These are phyloP conservation scores for Drosophila picticornis DNA, from an alignment of 2,888 invertebrate species.

Conservation along the genomic window DNA sequence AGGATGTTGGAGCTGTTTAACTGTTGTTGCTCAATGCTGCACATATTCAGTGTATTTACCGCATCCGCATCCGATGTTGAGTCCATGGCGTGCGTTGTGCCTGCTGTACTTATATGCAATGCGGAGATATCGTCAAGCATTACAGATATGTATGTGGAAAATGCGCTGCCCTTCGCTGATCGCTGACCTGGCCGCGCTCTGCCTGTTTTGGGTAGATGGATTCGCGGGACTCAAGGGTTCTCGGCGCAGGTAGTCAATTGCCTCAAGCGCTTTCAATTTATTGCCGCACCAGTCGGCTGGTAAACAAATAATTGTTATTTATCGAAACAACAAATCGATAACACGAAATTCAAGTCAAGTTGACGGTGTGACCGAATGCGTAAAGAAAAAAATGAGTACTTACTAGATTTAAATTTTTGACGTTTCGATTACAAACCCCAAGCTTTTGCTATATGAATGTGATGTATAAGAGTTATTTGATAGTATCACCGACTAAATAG, in stretches of 20 bases:
- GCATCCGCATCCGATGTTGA: constrained; percentile 52
- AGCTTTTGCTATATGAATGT: not conserved
- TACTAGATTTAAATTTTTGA: not conserved
- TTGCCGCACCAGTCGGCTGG: constrained; percentile 61
- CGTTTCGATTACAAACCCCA: not conserved
- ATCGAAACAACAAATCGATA: constrained; percentile 45
- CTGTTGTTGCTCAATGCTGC: constrained; percentile 50
- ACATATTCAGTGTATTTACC: constrained; percentile 51
- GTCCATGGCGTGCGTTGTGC: constrained; percentile 57
- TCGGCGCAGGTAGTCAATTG: constrained; percentile 38
- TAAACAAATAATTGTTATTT: constrained; percentile 52
- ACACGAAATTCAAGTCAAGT: not conserved
- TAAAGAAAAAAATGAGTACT: not conserved
- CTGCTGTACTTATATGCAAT: constrained; percentile 47
- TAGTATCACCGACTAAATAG: not conserved
- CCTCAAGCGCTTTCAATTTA: constrained; percentile 13
- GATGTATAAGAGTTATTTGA: not conserved
- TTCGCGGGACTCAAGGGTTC: constrained; percentile 20
- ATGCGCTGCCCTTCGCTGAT: constrained; percentile 11
- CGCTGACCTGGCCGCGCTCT: constrained; percentile 10
- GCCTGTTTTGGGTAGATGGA: constrained; percentile 4
- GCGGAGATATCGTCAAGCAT: constrained; percentile 50
- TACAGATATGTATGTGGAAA: constrained; percentile 39
- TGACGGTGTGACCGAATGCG: constrained; percentile 24
- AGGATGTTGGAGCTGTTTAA: constrained; percentile 66